Conservation (phyloP, 2,113 vertebrate genomes). For the Cygnus buccinator region DNA sequence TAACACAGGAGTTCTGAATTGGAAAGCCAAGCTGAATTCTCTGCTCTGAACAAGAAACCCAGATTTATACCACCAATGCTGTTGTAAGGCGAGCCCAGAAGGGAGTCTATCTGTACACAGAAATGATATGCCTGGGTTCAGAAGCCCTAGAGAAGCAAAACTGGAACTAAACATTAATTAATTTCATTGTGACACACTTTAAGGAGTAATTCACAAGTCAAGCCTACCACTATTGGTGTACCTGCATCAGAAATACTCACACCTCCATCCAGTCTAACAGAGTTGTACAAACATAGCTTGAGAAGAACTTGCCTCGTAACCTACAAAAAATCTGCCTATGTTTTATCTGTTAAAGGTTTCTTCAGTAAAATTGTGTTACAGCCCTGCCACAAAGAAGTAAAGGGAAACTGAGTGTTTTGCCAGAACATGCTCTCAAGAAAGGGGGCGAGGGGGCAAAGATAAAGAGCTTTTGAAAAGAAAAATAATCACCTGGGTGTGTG, state of each 20-base stretch:
- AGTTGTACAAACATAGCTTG: neutral
- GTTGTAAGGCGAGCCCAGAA: neutral
- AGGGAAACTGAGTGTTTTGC: neutral
- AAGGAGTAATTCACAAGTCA: neutral
- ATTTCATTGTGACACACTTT: neutral
- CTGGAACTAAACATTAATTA: neutral
- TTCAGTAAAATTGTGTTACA: neutral
- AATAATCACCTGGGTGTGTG: neutral
- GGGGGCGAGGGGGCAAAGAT: accelerated
- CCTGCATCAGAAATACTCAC: neutral
- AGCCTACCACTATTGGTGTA: neutral
- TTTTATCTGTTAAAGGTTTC: neutral
- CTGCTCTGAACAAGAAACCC: neutral
- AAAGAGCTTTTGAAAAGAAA: neutral
- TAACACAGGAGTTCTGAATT: neutral
- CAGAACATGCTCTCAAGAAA: accelerated
- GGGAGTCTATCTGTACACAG: neutral
- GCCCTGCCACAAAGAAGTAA: neutral
- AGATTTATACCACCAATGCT: neutral
- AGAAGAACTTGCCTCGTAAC: neutral
- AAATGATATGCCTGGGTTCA: neutral
- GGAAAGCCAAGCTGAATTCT: neutral
- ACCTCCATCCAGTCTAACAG: neutral
- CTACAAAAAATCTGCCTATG: neutral
- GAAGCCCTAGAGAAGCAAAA: neutral